Evolutionary conservation across 2,888 invertebrate genomes (phyloP).

Genomic region (Diaphora mendica): DNA sequence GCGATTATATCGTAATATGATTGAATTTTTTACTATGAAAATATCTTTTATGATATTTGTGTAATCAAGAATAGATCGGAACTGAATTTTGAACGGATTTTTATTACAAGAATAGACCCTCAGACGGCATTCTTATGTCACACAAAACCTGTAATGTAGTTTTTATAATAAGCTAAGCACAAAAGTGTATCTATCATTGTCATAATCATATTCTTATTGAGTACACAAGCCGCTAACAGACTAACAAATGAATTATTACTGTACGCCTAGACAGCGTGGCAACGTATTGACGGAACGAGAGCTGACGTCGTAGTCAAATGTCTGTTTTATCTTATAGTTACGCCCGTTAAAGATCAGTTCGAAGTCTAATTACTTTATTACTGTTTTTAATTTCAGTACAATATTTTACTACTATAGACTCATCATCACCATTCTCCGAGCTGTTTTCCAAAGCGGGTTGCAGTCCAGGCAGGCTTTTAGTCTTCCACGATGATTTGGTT

Average conservation of each 20-base stretch:
- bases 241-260: conserved; percentile 40
- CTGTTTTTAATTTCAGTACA: not conserved
- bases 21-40: no score
- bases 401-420: not conserved
- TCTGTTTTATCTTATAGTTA: conserved; percentile 11
- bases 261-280: conserved; percentile 47
- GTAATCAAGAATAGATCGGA: no score
- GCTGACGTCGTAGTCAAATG: conserved; percentile 6
- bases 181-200: conserved; percentile 22
- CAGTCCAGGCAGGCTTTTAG: no score
- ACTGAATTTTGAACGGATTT: no score
- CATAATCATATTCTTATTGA: conserved; percentile 38
- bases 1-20: no score
- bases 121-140: not conserved
- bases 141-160: not conserved
- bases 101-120: no score
- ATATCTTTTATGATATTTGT: no score
- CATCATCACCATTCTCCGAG: not conserved
- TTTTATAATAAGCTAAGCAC: not conserved
- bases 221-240: conserved; percentile 27
- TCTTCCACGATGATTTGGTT: not conserved
- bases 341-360: conserved; percentile 10
- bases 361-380: conserved; percentile 9
- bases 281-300: conserved; percentile 38
- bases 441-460: no score